Conservation (phyloP, 2,888 invertebrate genomes). For the Tuta absoluta region DNA sequence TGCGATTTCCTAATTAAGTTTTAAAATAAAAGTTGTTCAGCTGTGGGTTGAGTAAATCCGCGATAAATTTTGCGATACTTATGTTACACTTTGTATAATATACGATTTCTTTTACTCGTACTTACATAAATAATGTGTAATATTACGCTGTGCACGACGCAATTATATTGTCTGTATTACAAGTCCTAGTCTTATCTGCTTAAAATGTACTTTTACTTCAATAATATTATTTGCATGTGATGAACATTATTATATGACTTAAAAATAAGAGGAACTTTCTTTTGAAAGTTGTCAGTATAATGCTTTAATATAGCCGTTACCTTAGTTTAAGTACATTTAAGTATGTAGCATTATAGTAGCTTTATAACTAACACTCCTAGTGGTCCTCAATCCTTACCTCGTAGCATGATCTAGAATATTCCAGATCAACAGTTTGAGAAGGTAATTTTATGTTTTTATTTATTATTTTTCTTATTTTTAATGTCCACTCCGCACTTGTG, state of each 20-base stretch:
- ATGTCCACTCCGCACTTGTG: constrained; percentile 23
- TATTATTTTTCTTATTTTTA: constrained; percentile 36
- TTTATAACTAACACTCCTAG: constrained; percentile 48
- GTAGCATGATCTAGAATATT: constrained; percentile 77
- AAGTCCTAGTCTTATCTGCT: constrained; percentile 39
- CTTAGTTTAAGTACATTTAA: constrained; percentile 42
- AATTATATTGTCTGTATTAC: constrained; percentile 24
- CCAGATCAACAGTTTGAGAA: constrained; percentile 64
- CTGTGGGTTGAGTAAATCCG: no score
- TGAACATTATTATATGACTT: constrained; percentile 24
- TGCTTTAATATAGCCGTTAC: constrained; percentile 61
- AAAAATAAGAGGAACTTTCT: constrained; percentile 5
- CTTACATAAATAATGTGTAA: neutral
- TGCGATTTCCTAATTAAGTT: no score
- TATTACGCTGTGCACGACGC: neutral
- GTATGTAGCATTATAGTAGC: constrained; percentile 43
- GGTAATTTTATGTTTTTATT: constrained; percentile 68
- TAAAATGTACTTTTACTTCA: constrained; percentile 31
- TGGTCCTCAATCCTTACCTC: constrained; percentile 58
- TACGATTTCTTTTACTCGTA: no score
- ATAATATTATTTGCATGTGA: constrained; percentile 33
- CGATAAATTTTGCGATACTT: no score
- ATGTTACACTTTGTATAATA: no score
- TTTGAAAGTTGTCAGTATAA: constrained; percentile 29
- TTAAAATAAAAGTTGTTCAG: no score